These are phyloP conservation scores for Megatriorchis doriae DNA, from an alignment of 2,113 vertebrate species.

Conservation along the genomic window DNA sequence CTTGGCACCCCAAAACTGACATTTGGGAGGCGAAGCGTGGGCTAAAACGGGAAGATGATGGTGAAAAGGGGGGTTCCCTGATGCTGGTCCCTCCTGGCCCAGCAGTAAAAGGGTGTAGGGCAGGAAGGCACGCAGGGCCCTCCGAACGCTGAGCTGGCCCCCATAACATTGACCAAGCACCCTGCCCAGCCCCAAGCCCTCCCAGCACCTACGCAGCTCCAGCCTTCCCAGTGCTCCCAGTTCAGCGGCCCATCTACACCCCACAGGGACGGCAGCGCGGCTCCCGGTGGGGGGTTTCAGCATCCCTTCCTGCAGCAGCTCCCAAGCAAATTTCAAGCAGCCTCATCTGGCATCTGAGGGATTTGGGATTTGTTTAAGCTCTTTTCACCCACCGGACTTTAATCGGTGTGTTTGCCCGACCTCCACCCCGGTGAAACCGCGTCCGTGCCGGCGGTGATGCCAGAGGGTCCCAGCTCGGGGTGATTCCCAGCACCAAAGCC, in stretches of 20 bases:
- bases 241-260: not conserved
- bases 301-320: fast-evolving
- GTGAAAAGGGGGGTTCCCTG: fast-evolving
- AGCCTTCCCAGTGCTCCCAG: not conserved
- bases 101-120: not conserved
- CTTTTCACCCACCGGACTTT: constrained; percentile 62
- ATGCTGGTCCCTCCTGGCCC: not conserved
- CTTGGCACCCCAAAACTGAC: not conserved
- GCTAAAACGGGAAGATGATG: not conserved
- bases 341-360: constrained; percentile 61
- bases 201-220: not conserved
- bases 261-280: fast-evolving
- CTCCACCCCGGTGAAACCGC: not conserved
- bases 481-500: constrained; percentile 27
- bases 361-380: constrained; percentile 71
- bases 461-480: not conserved
- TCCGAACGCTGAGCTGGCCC: not conserved
- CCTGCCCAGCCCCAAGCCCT: not conserved
- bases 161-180: fast-evolving
- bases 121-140: not conserved
- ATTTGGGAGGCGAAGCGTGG: not conserved
- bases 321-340: not conserved
- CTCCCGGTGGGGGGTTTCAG: not conserved
- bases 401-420: constrained; percentile 61
- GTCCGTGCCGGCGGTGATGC: not conserved